Evolutionary conservation across 2,797 vertebrate genomes (phyloP).

Genomic region (Amniataba percoides): DNA sequence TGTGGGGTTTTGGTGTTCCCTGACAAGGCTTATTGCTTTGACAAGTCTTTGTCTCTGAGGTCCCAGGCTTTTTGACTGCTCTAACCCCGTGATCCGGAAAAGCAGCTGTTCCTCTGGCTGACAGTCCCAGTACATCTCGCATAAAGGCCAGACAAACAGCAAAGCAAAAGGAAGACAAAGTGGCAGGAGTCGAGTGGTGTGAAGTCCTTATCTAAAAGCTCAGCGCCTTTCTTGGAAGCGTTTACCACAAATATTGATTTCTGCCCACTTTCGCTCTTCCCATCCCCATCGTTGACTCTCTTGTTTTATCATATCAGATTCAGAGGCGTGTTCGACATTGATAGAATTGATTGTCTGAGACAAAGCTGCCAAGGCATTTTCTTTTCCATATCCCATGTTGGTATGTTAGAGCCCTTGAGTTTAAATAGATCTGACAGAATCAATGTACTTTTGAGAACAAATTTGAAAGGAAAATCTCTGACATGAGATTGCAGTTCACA

Average conservation of each 20-base stretch:
- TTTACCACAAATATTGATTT: conserved; percentile 77
- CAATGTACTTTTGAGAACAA: conserved; percentile 57
- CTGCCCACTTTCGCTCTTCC: not conserved
- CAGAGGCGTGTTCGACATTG: conserved; percentile 73
- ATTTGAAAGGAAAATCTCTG: conserved; percentile 55
- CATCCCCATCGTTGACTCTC: conserved; percentile 23
- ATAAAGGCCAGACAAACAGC: conserved; percentile 31
- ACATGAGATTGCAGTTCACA: conserved; percentile 49
- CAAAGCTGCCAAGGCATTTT: conserved; percentile 74
- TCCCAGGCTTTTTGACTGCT: conserved; percentile 61
- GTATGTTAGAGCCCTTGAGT: conserved; percentile 55
- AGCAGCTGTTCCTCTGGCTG: conserved; percentile 47
- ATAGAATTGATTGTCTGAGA: conserved; percentile 73
- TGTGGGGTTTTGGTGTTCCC: conserved; percentile 47
- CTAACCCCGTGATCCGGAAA: conserved; percentile 70
- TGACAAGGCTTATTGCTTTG: conserved; percentile 72
- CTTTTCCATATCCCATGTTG: conserved; percentile 59
- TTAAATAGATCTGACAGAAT: conserved; percentile 72
- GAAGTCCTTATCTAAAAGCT: conserved; percentile 70
- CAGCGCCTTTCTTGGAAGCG: conserved; percentile 54
- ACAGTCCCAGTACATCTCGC: conserved; percentile 50
- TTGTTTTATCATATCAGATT: conserved; percentile 81
- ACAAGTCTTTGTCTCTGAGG: conserved; percentile 70
- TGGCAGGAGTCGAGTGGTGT: conserved; percentile 32
- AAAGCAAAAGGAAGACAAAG: conserved; percentile 17